phyloP scores from a whole-genome alignment of 2,797 vertebrate species.

The Sebastes vulpes region DNA sequence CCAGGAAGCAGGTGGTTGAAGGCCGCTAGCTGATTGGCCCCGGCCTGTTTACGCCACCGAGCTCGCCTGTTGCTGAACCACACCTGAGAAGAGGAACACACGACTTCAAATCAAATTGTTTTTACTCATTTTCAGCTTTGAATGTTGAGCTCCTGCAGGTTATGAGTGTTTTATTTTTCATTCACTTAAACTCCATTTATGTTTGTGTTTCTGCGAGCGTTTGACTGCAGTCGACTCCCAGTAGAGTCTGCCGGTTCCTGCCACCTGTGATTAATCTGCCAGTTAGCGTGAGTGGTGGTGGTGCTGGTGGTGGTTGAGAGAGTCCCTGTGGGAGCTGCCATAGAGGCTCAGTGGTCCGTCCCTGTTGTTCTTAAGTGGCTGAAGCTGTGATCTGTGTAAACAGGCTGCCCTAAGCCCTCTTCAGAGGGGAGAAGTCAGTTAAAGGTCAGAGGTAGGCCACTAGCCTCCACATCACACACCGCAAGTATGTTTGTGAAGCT shows the following conservation, averaged over 20 bases:
- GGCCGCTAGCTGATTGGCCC: conserved; percentile 96
- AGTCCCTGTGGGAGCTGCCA: conserved; percentile 71
- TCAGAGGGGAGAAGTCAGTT: conserved; percentile 74
- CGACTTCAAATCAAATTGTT: neutral
- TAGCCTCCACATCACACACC: conserved; percentile 62
- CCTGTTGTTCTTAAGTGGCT: conserved; percentile 84
- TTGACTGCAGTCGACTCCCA: neutral
- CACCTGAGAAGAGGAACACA: conserved; percentile 83
- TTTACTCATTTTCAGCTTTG: neutral
- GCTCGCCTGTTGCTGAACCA: conserved; percentile 98
- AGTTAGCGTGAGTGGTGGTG: conserved; percentile 40
- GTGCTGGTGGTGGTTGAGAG: conserved; percentile 30
- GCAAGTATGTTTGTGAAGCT: conserved; percentile 72
- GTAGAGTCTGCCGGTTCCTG: conserved; percentile 9
- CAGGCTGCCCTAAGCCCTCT: conserved; percentile 77
- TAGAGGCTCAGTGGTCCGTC: conserved; percentile 56
- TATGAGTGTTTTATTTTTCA: neutral
- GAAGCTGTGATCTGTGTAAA: conserved; percentile 86
- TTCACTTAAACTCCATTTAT: neutral
- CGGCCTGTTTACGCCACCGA: conserved; percentile 97
- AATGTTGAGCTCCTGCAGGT: neutral
- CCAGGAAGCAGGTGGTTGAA: conserved; percentile 98
- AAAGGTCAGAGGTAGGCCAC: conserved; percentile 81
- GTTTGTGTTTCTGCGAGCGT: neutral
- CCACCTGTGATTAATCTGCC: conserved; percentile 66